phyloP scores from a whole-genome alignment of 2,888 invertebrate species.

The Tenthredo amoena region DNA sequence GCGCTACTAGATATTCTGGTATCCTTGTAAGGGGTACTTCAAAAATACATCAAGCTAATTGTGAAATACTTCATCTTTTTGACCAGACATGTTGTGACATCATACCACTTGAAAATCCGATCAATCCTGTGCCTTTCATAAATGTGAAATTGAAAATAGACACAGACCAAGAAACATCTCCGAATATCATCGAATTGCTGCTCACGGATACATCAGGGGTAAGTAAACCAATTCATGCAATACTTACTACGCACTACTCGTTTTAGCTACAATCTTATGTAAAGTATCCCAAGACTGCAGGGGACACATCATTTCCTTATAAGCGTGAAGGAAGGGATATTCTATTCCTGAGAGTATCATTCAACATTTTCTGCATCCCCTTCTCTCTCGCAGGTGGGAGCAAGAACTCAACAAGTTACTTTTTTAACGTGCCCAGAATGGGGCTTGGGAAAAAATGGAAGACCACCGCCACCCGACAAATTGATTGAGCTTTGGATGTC shows the following conservation, averaged over 20 bases:
- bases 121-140: conserved; percentile 1
- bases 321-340: neutral
- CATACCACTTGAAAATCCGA: neutral
- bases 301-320: neutral
- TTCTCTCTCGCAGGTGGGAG: neutral
- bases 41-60: neutral
- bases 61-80: conserved; percentile 7
- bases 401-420: conserved; percentile 55
- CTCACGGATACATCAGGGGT: conserved; percentile 65
- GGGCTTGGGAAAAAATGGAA: conserved; percentile 64
- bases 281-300: neutral
- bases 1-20: neutral
- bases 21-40: neutral
- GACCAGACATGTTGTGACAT: conserved; percentile 36
- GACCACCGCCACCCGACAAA: conserved; percentile 65
- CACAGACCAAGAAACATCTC: conserved; percentile 56
- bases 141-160: neutral
- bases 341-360: neutral
- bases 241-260: neutral
- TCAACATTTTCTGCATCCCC: neutral
- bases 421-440: conserved; percentile 70
- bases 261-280: neutral
- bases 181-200: conserved; percentile 59
- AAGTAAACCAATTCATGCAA: neutral
- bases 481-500: conserved; percentile 75